A percentile compares a stretch with the other conserved stretches of the same genome.
These are phyloP conservation scores for Embidobia sp. DNA, from an alignment of 2,888 invertebrate genomes.

Conservation along the genomic window DNA sequence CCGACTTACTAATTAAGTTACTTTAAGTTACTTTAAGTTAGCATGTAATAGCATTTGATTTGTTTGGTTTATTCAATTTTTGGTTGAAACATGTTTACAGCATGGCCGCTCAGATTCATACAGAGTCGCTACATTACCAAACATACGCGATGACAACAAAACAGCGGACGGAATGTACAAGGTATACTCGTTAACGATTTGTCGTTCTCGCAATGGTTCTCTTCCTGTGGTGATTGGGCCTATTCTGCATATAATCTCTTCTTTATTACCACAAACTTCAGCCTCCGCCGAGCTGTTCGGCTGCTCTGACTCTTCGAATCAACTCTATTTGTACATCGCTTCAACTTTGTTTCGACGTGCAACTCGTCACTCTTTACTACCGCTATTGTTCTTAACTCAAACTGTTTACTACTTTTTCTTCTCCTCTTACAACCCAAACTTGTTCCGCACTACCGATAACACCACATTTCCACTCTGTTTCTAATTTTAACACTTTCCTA, in stretches of 20 bases:
- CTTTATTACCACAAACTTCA: background rate
- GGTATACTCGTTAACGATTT: slow-evolving; percentile 83
- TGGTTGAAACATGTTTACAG: slow-evolving; percentile 82
- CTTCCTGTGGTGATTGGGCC: slow-evolving; percentile 37
- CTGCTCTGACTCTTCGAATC: background rate
- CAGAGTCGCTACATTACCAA: slow-evolving; percentile 96
- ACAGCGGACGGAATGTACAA: slow-evolving; percentile 96
- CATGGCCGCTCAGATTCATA: slow-evolving; percentile 98
- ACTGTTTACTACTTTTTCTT: too few relatives aligned
- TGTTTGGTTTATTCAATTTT: slow-evolving; percentile 44
- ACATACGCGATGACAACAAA: slow-evolving; percentile 96
- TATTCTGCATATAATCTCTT: background rate
- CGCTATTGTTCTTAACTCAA: too few relatives aligned
- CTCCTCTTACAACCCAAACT: background rate
- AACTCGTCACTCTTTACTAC: too few relatives aligned
- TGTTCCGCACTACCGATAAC: background rate
- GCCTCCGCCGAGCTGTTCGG: background rate
- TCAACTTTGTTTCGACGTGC: background rate
- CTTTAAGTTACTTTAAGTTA: slow-evolving; percentile 38
- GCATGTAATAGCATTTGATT: slow-evolving; percentile 12
- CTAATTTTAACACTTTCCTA: slow-evolving; percentile 1
- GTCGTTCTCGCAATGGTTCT: slow-evolving; percentile 30
- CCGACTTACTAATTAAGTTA: too few relatives aligned
- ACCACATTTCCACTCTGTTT: background rate
- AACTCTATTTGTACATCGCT: background rate